A percentile compares a stretch with the other conserved stretches of the same genome.
phyloP scores from a whole-genome alignment of 2,113 vertebrate species.

The Ardeotis arabs region DNA sequence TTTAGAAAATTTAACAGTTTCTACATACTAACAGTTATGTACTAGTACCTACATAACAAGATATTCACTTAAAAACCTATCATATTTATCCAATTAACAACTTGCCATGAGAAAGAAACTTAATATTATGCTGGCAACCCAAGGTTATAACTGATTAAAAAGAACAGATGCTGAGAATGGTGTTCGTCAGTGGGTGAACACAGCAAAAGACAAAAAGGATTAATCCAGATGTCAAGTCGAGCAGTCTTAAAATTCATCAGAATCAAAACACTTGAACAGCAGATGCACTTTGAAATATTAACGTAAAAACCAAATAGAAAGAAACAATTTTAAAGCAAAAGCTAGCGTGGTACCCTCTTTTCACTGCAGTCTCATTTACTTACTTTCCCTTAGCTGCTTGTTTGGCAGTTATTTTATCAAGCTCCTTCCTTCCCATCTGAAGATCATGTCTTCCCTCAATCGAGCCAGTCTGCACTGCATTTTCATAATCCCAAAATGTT shows the following conservation, averaged over 20 bases:
- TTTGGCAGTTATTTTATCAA: slow-evolving; percentile 94
- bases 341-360: accelerated
- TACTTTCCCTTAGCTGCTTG: slow-evolving; percentile 94
- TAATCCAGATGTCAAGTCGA: background rate
- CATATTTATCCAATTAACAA: background rate
- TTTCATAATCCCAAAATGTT: slow-evolving; percentile 90
- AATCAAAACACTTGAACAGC: background rate
- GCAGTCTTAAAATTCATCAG: background rate
- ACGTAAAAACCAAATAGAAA: background rate
- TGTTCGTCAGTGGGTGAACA: background rate
- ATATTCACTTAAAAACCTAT: background rate
- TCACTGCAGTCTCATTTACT: slow-evolving; percentile 52
- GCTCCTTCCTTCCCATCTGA: slow-evolving; percentile 89
- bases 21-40: background rate
- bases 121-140: background rate
- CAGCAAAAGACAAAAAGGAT: background rate
- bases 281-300: background rate
- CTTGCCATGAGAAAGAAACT: background rate
- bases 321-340: background rate
- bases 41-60: background rate
- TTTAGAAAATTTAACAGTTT: background rate
- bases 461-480: slow-evolving; percentile 82
- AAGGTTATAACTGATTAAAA: background rate
- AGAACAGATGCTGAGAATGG: background rate
- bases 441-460: slow-evolving; percentile 91